phyloP scores from a whole-genome alignment of 2,113 vertebrate species.

The Peromyscus leucopus region DNA sequence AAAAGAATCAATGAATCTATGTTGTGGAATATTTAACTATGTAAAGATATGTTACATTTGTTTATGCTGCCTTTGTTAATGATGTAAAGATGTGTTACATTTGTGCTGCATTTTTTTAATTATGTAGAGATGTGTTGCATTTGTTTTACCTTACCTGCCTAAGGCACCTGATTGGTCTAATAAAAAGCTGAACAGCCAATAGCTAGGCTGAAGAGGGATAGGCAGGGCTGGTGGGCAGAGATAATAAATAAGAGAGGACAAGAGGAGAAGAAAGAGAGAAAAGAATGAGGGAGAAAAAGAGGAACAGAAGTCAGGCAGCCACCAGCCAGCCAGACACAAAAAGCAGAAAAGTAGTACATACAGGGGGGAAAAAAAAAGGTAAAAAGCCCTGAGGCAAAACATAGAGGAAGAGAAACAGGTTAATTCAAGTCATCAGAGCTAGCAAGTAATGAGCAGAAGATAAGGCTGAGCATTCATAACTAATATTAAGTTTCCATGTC shows the following conservation, averaged over 20 bases:
- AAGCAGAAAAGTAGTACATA: neutral
- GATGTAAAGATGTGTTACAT: neutral
- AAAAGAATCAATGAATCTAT: neutral
- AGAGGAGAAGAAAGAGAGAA: neutral
- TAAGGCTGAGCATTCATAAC: neutral
- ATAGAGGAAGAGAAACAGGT: neutral
- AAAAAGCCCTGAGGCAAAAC: neutral
- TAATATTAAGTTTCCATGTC: neutral
- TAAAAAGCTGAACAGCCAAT: neutral
- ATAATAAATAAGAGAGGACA: neutral
- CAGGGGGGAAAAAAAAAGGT: neutral
- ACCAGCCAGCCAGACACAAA: neutral
- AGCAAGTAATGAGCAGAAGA: neutral
- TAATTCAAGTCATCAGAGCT: neutral
- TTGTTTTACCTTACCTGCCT: neutral
- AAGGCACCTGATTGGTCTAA: neutral
- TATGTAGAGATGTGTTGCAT: neutral
- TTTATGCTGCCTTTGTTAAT: neutral
- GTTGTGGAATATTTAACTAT: neutral
- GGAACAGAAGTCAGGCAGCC: neutral
- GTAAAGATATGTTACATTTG: neutral
- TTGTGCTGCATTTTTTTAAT: neutral
- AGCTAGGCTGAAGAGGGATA: neutral
- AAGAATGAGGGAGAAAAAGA: neutral
- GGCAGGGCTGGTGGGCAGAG: neutral